These are phyloP conservation scores for Tachina fera DNA, from an alignment of 2,888 invertebrate genomes.

Conservation along the genomic window DNA sequence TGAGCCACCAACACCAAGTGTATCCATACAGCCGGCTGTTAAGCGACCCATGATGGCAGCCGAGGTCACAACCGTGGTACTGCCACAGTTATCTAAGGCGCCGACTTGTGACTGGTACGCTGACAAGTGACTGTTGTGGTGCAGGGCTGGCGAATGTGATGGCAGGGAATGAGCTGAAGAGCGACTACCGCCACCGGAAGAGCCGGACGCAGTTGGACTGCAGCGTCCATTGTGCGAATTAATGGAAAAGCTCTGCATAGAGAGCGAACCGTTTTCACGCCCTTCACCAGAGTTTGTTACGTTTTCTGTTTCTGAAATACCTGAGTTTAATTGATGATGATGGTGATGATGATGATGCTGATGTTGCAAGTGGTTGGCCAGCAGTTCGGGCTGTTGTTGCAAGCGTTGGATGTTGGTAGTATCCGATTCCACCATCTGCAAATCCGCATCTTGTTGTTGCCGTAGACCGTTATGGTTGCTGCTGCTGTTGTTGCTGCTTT, in stretches of 20 bases:
- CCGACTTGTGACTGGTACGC: conserved; percentile 53
- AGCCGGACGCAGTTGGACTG: conserved; percentile 80
- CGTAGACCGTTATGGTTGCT: conserved; percentile 36
- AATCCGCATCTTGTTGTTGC: conserved; percentile 49
- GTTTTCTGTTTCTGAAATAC: conserved; percentile 58
- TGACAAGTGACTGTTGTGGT: conserved; percentile 67
- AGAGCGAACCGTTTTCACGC: conserved; percentile 42
- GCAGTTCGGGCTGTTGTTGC: conserved; percentile 71
- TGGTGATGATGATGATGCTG: conserved; percentile 15
- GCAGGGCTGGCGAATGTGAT: conserved; percentile 80
- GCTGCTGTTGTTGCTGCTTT: conserved; percentile 60
- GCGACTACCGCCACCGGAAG: conserved; percentile 78
- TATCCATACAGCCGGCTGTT: conserved; percentile 63
- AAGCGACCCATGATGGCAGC: conserved; percentile 73
- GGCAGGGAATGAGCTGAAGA: conserved; percentile 78
- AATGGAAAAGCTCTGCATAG: conserved; percentile 69
- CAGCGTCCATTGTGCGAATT: conserved; percentile 76
- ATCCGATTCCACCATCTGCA: conserved; percentile 69
- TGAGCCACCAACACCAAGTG: conserved; percentile 60
- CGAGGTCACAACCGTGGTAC: conserved; percentile 74
- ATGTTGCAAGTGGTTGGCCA: conserved; percentile 43
- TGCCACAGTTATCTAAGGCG: conserved; percentile 57
- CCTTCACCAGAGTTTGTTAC: conserved; percentile 70
- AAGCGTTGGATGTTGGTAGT: conserved; percentile 42
- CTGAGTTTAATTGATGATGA: conserved; percentile 70